Base-by-base conservation (phyloP, 2,113 vertebrate genomes). In the Rana temporaria region DNA sequence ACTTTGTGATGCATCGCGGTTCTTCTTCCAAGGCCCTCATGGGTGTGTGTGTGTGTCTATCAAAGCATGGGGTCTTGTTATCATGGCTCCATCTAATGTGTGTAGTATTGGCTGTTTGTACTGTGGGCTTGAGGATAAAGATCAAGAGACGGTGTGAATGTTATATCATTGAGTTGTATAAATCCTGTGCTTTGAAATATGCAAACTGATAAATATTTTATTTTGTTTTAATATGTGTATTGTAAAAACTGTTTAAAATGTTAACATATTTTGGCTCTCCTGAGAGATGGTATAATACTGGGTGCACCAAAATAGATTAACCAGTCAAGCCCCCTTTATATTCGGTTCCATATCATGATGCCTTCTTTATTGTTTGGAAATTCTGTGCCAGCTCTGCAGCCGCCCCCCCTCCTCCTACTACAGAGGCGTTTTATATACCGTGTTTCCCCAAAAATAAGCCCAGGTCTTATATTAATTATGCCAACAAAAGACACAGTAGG, bases 201-300 rank as follows among this genome's bases (percentile, higher is more conserved):
- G 71, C 71, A 74, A 74, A 60, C 2, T 24, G n/a, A 63, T 32
- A 73, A 55, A 15, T 69, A 9, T 55, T 70, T 55, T 22, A n/a
- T 71, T 71, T 71, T 30, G 4, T 72, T 73, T 20, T 30, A 4
- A 48, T 48, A 48, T 8, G 2, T 48, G 42, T 48, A 12, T 48
- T 48, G 42, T 48, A 9, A 14, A 11, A 48, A 48, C 6, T 55
- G 24, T 71, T 71, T 55, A 55, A 1, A 4, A 30, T 30, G 42
- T 48, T 11, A 8, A 48, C 2, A 14, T 14, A 48, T 12, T 48
- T 48, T 48, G 42, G 42, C 42, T 48, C 42, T 48, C 42, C 8
- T 8, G 42, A 2, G 42, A 48, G 42, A 48, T 12, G 8, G 42
- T 48, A 48, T 48, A 11, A 14, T 12, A 48, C 42, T 8, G 9